These are phyloP conservation scores for Drosophila affinis DNA, from an alignment of 2,888 invertebrate species.

Conservation along the genomic window DNA sequence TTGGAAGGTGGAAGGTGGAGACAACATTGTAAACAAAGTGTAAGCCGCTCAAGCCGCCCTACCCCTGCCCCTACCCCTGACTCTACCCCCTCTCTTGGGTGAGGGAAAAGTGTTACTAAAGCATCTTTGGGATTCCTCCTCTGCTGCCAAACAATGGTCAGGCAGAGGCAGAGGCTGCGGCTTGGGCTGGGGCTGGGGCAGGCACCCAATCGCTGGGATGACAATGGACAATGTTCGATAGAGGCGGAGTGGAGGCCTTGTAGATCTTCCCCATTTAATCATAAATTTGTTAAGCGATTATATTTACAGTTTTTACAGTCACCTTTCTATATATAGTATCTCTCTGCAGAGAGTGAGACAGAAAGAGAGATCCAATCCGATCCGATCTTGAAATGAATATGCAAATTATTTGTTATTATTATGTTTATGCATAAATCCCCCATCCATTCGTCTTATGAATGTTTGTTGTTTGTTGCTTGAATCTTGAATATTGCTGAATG, in stretches of 20 bases:
- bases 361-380: conserved; percentile 8
- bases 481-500: conserved; percentile 43
- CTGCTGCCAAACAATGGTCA: conserved; percentile 26
- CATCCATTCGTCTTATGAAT: conserved; percentile 40
- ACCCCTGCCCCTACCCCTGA: conserved; percentile 1
- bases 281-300: conserved; percentile 78
- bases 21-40: conserved; percentile 79
- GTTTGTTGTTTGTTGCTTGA: conserved; percentile 35
- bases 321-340: conserved; percentile 50
- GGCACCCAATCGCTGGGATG: conserved; percentile 33
- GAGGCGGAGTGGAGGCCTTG: background rate
- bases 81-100: background rate
- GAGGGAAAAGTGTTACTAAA: conserved; percentile 63
- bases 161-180: too few species aligned
- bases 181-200: too few species aligned
- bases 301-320: conserved; percentile 66
- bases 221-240: too few species aligned
- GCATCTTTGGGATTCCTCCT: conserved; percentile 49
- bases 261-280: conserved; percentile 62
- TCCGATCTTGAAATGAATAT: conserved; percentile 63
- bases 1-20: conserved; percentile 67
- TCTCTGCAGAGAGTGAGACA: conserved; percentile 27
- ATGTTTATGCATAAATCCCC: conserved; percentile 61
- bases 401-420: conserved; percentile 74
- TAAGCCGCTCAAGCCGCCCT: conserved; percentile 68